Conservation (phyloP, 2,888 invertebrate species). For the Elaeidobius kamerunicus region DNA sequence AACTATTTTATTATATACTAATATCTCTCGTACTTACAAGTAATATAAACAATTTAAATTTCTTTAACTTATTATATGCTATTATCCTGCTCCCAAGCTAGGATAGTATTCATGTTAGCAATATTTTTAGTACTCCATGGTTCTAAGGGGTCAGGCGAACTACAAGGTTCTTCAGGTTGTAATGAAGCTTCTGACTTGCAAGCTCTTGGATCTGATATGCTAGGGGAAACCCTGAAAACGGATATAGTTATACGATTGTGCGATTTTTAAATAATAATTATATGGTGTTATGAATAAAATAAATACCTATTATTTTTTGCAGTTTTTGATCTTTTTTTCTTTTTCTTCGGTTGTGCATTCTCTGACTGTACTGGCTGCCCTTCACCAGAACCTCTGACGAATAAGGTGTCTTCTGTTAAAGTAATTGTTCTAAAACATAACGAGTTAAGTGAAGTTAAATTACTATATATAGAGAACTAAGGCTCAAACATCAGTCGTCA, state of each 20-base stretch:
- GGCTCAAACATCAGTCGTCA: not conserved
- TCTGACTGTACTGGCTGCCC: conserved; percentile 41
- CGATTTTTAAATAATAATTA: not conserved
- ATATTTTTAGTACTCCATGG: conserved; percentile 72
- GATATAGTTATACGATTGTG: not conserved
- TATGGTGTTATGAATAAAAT: not conserved
- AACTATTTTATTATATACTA: too few species aligned
- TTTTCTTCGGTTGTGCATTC: conserved; percentile 35
- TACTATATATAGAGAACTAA: not conserved
- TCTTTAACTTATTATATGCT: conserved; percentile 50
- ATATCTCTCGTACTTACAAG: not conserved
- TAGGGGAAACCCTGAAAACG: conserved; percentile 19
- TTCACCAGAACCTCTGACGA: conserved; percentile 42
- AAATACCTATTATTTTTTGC: conserved; percentile 46
- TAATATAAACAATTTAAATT: not conserved
- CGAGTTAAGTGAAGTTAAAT: not conserved
- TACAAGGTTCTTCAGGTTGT: conserved; percentile 37
- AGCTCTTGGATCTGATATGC: conserved; percentile 41
- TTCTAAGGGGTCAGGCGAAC: conserved; percentile 63
- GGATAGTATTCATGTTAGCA: conserved; percentile 67
- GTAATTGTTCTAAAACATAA: conserved; percentile 33
- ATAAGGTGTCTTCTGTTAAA: conserved; percentile 33
- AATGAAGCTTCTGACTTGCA: conserved; percentile 49
- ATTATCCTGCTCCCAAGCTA: conserved; percentile 61
- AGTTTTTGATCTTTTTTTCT: conserved; percentile 46